These are phyloP conservation scores for Aporophyla lueneburgensis DNA, from an alignment of 2,888 invertebrate species.

Conservation along the genomic window DNA sequence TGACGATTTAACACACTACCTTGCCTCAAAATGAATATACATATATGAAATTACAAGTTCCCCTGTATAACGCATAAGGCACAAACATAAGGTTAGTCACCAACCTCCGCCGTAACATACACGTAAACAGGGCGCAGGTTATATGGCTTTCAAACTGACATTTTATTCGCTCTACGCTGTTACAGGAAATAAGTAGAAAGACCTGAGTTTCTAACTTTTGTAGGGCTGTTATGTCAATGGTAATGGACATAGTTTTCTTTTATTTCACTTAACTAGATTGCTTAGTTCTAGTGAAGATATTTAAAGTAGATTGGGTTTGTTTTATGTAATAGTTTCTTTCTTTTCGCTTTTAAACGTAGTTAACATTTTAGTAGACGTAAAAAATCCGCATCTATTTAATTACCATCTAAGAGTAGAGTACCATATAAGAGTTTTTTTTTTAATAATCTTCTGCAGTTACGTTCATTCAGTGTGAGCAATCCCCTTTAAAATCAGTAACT, in stretches of 20 bases:
- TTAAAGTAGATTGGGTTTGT: slow-evolving; percentile 22
- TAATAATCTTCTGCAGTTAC: neutral
- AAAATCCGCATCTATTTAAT: neutral
- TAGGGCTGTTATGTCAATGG: slow-evolving; percentile 28
- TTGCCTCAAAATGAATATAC: neutral
- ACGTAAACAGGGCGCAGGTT: slow-evolving; percentile 71
- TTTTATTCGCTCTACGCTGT: slow-evolving; percentile 63
- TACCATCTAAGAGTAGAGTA: no score
- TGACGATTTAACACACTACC: neutral
- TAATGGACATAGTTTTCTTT: slow-evolving; percentile 50
- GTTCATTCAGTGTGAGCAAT: neutral
- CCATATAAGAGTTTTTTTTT: no score
- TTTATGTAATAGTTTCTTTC: slow-evolving; percentile 1
- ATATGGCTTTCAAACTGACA: slow-evolving; percentile 67
- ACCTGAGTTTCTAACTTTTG: slow-evolving; percentile 41
- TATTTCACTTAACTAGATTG: slow-evolving; percentile 50
- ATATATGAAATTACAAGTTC: neutral
- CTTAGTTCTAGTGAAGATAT: slow-evolving; percentile 21
- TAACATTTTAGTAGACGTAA: neutral
- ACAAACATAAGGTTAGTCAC: slow-evolving; percentile 63
- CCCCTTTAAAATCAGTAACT: slow-evolving; percentile 16
- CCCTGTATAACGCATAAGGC: slow-evolving; percentile 14
- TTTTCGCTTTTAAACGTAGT: slow-evolving; percentile 4
- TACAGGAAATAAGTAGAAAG: slow-evolving; percentile 64
- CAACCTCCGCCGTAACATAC: slow-evolving; percentile 64